These are phyloP conservation scores for Seladonia tumulorum DNA, from an alignment of 2,888 invertebrate genomes.

Conservation along the genomic window DNA sequence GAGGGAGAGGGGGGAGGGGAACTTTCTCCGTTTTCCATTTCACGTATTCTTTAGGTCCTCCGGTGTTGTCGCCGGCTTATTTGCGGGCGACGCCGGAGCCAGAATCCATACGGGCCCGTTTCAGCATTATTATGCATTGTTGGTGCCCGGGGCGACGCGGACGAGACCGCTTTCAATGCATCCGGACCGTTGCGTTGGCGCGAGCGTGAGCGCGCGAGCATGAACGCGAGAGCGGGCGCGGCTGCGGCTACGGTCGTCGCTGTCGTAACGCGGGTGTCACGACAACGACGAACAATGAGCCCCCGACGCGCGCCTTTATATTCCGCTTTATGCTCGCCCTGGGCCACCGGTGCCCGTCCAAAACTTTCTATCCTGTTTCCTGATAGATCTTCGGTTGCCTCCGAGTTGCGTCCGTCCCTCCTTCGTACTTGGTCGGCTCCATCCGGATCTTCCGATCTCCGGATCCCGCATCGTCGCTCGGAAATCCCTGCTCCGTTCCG, in stretches of 20 bases:
- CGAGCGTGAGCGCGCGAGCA: not conserved
- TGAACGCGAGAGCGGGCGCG: not conserved
- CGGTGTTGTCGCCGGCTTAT: slow-evolving; percentile 37
- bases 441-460: not conserved
- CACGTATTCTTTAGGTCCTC: slow-evolving; percentile 10
- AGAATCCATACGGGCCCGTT: slow-evolving; percentile 55
- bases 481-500: too few species aligned
- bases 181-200: not conserved
- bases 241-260: not conserved
- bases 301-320: not conserved
- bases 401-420: not conserved
- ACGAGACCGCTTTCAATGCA: slow-evolving; percentile 4
- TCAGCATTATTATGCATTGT: slow-evolving; percentile 65
- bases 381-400: not conserved
- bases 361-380: not conserved
- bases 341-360: not conserved
- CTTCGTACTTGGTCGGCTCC: not conserved
- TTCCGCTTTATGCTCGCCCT: not conserved
- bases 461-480: too few species aligned
- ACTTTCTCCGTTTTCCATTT: slow-evolving; percentile 21
- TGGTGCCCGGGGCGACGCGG: slow-evolving; percentile 52
- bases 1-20: too few species aligned
- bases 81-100: slow-evolving; percentile 59
- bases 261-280: slow-evolving; percentile 2
- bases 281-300: not conserved